Conservation (phyloP, 2,113 vertebrate species). For the Felis chaus region DNA sequence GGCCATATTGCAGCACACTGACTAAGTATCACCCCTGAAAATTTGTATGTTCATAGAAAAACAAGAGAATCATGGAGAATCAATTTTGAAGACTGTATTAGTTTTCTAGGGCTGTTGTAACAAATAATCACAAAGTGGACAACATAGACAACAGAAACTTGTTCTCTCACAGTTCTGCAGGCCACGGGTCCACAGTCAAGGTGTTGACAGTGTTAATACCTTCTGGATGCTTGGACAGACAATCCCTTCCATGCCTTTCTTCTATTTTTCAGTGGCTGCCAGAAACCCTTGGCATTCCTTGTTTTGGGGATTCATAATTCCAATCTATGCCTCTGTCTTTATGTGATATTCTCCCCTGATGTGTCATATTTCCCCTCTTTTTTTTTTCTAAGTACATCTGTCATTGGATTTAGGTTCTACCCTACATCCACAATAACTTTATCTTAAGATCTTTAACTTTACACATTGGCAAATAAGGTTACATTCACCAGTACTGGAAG, state of each 20-base stretch:
- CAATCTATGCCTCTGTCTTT: neutral
- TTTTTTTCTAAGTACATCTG: neutral
- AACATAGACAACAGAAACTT: neutral
- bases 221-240: neutral
- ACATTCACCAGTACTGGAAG: neutral
- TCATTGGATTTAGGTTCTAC: neutral
- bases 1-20: neutral
- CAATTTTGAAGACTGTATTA: neutral
- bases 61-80: neutral
- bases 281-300: neutral
- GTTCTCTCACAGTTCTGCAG: neutral
- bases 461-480: neutral
- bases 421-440: neutral
- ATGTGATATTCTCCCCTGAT: neutral
- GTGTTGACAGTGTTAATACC: accelerated
- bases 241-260: neutral
- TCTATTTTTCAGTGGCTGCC: neutral
- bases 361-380: neutral
- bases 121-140: neutral
- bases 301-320: neutral
- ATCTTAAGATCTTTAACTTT: neutral
- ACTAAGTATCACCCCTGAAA: neutral
- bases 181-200: neutral
- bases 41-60: neutral
- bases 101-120: neutral